phyloP scores from a whole-genome alignment of 2,797 vertebrate genomes.

The Peromyscus eremicus region DNA sequence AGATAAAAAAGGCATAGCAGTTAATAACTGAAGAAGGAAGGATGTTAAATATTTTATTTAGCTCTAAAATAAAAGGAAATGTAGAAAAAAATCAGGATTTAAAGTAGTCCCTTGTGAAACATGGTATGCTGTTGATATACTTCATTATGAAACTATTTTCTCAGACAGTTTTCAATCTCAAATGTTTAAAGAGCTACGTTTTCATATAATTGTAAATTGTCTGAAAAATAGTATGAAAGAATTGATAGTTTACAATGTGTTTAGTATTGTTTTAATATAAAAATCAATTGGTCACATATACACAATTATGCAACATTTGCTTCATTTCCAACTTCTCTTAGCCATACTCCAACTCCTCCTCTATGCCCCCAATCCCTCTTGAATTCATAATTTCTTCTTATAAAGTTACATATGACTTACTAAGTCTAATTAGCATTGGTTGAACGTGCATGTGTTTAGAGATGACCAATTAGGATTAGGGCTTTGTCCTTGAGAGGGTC shows the following conservation, averaged over 20 bases:
- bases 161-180: background rate
- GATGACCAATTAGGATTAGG: background rate
- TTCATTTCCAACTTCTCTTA: background rate
- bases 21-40: background rate
- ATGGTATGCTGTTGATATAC: background rate
- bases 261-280: background rate
- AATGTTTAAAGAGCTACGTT: background rate
- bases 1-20: background rate
- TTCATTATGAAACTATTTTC: background rate
- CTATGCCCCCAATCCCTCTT: background rate
- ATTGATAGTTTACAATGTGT: background rate
- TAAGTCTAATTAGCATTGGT: background rate
- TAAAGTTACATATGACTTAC: background rate
- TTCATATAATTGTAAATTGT: background rate
- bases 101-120: background rate
- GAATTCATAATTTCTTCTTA: background rate
- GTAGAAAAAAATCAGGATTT: slow-evolving; percentile 1
- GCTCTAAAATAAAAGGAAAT: background rate
- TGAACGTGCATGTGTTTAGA: background rate
- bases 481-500: too few species aligned
- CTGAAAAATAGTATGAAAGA: background rate
- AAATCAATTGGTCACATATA: background rate
- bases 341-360: background rate
- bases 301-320: background rate
- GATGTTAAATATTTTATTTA: background rate